phyloP scores from a whole-genome alignment of 2,113 vertebrate genomes.

The Elachura formosa region DNA sequence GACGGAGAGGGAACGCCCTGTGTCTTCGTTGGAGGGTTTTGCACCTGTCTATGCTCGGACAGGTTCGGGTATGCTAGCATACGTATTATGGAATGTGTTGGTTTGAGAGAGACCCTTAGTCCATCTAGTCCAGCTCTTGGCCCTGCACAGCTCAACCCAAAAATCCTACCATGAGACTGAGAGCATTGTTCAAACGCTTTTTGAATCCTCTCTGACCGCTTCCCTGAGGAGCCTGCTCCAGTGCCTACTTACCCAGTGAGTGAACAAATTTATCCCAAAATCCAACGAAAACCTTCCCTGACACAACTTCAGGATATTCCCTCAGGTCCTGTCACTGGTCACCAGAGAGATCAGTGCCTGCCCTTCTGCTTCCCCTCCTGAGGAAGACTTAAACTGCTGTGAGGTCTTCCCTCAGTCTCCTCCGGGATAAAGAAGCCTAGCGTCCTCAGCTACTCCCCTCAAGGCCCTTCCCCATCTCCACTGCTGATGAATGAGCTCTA shows the following conservation, averaged over 20 bases:
- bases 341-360: background rate
- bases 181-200: too few species aligned
- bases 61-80: background rate
- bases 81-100: background rate
- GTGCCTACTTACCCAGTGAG: accelerated
- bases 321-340: background rate
- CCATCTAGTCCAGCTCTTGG: background rate
- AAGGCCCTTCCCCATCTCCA: background rate
- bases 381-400: background rate
- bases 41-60: accelerated
- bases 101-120: background rate
- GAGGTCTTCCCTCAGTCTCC: background rate
- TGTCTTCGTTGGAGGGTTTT: background rate
- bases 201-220: background rate
- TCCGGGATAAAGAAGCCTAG: background rate
- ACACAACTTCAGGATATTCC: too few species aligned
- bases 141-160: background rate
- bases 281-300: background rate
- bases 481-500: background rate
- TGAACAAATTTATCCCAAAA: background rate
- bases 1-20: accelerated
- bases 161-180: background rate
- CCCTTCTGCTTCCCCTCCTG: background rate
- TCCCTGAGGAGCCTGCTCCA: background rate
- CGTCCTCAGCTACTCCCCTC: background rate